Evolutionary conservation across 2,113 vertebrate species (phyloP).

Genomic region (Apus apus): DNA sequence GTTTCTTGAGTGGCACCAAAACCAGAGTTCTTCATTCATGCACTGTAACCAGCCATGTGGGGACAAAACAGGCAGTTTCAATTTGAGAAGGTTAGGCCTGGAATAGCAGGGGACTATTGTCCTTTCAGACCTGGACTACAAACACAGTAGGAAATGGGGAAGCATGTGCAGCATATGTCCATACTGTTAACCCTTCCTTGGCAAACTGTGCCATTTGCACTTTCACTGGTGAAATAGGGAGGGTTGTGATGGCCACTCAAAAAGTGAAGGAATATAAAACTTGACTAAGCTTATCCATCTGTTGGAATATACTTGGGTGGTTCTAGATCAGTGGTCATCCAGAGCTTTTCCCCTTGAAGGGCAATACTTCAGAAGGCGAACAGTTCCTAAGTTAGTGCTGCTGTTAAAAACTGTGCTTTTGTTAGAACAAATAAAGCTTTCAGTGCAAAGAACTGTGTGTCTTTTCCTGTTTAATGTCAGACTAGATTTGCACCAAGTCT

Average conservation of each 20-base stretch:
- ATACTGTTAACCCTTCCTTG: neutral
- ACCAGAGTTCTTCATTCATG: neutral
- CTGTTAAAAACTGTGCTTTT: neutral
- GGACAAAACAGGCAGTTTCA: neutral
- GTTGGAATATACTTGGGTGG: neutral
- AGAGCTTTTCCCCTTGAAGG: neutral
- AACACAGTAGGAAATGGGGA: neutral
- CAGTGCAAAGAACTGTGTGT: neutral
- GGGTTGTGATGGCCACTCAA: neutral
- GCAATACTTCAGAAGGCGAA: neutral
- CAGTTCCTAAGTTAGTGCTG: neutral
- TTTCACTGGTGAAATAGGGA: rapidly evolving
- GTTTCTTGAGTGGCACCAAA: neutral
- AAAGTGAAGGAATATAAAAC: neutral
- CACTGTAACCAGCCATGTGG: neutral
- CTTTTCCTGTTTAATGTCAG: neutral
- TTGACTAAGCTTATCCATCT: neutral
- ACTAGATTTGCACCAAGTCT: neutral
- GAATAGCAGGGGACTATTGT: slow-evolving; percentile 1
- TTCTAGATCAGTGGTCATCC: neutral
- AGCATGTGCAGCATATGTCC: neutral
- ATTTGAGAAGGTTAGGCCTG: neutral
- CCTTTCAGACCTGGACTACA: neutral
- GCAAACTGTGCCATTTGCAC: neutral
- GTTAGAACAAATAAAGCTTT: slow-evolving; percentile 54